Evolutionary conservation across 2,113 vertebrate species (phyloP).

Genomic region (Elaphurus davidianus): DNA sequence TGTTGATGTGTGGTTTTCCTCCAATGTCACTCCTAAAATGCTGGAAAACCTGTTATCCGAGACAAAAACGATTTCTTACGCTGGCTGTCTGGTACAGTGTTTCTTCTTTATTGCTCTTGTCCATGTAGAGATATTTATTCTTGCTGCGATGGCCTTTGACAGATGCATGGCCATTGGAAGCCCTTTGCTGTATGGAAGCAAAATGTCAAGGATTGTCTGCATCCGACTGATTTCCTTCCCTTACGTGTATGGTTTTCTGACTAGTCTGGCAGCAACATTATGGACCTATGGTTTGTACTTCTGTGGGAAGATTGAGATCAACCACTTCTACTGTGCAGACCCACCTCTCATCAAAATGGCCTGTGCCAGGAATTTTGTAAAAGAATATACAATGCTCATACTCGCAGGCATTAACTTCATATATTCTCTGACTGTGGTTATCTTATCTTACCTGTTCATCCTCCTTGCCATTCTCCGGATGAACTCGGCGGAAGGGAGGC

Average conservation of each 20-base stretch:
- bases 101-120: not conserved
- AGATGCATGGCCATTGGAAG: slow-evolving; percentile 42
- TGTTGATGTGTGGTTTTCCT: slow-evolving; percentile 39
- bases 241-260: slow-evolving; percentile 46
- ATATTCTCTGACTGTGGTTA: accelerated
- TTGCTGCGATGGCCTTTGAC: slow-evolving; percentile 54
- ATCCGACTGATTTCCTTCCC: not conserved
- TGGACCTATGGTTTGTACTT: slow-evolving; percentile 17
- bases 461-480: not conserved
- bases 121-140: slow-evolving; percentile 53
- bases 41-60: slow-evolving; percentile 15
- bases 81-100: not conserved
- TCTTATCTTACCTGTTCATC: slow-evolving; percentile 34
- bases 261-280: not conserved
- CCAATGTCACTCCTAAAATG: slow-evolving; percentile 32
- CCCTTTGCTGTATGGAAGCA: slow-evolving; percentile 27
- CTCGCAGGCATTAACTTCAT: not conserved
- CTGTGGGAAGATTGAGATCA: not conserved
- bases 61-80: not conserved
- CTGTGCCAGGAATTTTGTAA: not conserved
- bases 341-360: slow-evolving; percentile 32
- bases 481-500: not conserved
- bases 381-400: not conserved
- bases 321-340: slow-evolving; percentile 50
- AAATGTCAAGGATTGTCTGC: not conserved